Conservation (phyloP, 2,797 vertebrate species). For the Microctenopoma steveboyesi region DNA sequence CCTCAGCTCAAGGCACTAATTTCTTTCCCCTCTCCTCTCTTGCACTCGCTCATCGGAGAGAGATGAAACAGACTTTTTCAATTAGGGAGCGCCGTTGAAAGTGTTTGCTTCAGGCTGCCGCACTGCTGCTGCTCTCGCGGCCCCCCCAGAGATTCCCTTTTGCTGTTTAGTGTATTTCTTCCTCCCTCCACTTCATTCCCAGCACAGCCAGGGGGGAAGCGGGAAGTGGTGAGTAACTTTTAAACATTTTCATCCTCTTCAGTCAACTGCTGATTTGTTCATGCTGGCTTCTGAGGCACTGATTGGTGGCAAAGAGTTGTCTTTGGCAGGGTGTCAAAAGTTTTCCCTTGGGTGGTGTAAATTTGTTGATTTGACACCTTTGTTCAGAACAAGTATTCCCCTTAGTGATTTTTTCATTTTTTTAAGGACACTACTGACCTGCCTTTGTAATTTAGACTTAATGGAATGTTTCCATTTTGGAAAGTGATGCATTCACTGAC, state of each 20-base stretch:
- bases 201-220: conserved; percentile 49
- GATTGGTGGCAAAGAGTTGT: conserved; percentile 58
- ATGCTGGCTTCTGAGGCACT: conserved; percentile 17
- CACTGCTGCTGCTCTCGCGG: conserved; percentile 51
- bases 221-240: conserved; percentile 77
- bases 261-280: conserved; percentile 58
- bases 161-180: conserved; percentile 43
- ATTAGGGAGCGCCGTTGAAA: conserved; percentile 76
- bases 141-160: conserved; percentile 38
- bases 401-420: conserved; percentile 57
- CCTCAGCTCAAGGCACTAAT: conserved; percentile 35
- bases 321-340: conserved; percentile 57
- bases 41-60: conserved; percentile 44
- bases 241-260: conserved; percentile 65
- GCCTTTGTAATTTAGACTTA: conserved; percentile 32
- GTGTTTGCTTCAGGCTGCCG: conserved; percentile 69
- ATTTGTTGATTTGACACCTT: conserved; percentile 56
- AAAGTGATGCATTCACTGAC: conserved; percentile 4
- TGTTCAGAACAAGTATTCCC: conserved; percentile 26
- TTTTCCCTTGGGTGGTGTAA: conserved; percentile 60
- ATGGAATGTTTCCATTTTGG: conserved; percentile 42
- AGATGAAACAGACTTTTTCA: conserved; percentile 80
- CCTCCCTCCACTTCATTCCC: conserved; percentile 50
- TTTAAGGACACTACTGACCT: conserved; percentile 48
- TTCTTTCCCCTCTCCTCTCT: conserved; percentile 19